Percentiles rank a stretch among this genome's conserved stretches.
Conservation (phyloP, 1,140 invertebrate species). For the Drosophila nebulosa region DNA sequence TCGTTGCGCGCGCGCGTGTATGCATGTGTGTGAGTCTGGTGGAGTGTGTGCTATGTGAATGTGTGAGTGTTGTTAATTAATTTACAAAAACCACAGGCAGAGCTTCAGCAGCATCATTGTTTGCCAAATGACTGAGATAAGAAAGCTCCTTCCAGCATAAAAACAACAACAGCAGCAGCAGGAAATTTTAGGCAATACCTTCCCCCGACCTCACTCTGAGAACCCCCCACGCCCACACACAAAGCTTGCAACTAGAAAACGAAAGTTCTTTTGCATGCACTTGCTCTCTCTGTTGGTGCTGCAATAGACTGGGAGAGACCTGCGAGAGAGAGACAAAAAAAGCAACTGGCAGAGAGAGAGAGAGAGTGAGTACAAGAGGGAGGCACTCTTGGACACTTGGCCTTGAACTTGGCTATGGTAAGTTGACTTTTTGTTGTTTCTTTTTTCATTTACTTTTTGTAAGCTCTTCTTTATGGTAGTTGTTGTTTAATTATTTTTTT, state of each 20-base stretch:
- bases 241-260: conserved; percentile 52
- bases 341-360: conserved; percentile 16
- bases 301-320: conserved; percentile 9
- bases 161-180: conserved; percentile 13
- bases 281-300: conserved; percentile 20
- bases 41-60: conserved; percentile 11
- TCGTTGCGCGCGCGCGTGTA: conserved; percentile 55
- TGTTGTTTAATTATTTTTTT: conserved; percentile 13
- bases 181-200: background rate
- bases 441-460: conserved; percentile 26
- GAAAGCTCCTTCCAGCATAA: conserved; percentile 12
- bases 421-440: conserved; percentile 52
- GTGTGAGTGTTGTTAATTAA: conserved; percentile 68
- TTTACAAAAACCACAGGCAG: conserved; percentile 47
- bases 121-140: conserved; percentile 38
- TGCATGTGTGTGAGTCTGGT: conserved; percentile 15
- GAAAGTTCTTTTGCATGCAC: conserved; percentile 73
- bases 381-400: conserved; percentile 57
- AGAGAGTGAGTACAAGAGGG: conserved; percentile 16
- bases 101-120: conserved; percentile 13
- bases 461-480: conserved; percentile 13
- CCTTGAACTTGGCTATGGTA: conserved; percentile 75
- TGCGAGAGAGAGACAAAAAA: conserved; percentile 13
- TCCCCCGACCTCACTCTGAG: background rate
- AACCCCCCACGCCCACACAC: background rate